Evolutionary conservation across 2,797 vertebrate species (phyloP), one percentile per base, ranked within the genome.

Genomic region (Apogon talboti): DNA sequence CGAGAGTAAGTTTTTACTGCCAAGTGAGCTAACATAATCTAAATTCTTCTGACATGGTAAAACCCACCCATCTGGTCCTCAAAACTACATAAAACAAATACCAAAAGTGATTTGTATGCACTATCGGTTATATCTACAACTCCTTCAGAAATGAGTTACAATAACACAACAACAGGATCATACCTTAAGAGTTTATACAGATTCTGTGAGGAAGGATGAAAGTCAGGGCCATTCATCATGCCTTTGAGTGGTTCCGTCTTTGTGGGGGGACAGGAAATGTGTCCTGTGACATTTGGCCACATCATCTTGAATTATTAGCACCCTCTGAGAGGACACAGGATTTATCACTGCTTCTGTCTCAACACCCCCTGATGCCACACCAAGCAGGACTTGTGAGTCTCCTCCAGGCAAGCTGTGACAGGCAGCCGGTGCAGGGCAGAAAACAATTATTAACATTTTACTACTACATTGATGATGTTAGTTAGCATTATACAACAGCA

Each of bases 211-310:
- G 62, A 78, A 73, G 65, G 55, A 80, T 67, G 59, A 81, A 79
- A 85, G 78, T 67, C 81, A 30, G 58, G 46, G 55, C 66, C 67
- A 84, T 92, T 81, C 46, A 79, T 91, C 87, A 86, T 65, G 72
- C 51, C 49, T 71, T 60, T 78, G 85, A 86, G 82, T 72, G 81
- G 68, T 60, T 86, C 87, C 79, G 78, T 91, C 89, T 89, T 82
- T 62, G 61, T 41, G 45, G 45, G 74, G 73, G 69, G 78, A 90
- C 81, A 90, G 84, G 81, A 88, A 93, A 92, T 90, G 78, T 89
- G 87, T 91, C 85, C 84, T 79, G 76, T 92, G 92, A 91, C 91
- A 93, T 93, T 93, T 93, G 89, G 86, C 87, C 86, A 86, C 86
- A 90, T 92, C 89, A 90, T 91, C 79, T 85, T 91, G 87, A 91